Evolutionary conservation across 2,888 invertebrate genomes (phyloP).

Genomic region (Ommatoiulus sabulosus): DNA sequence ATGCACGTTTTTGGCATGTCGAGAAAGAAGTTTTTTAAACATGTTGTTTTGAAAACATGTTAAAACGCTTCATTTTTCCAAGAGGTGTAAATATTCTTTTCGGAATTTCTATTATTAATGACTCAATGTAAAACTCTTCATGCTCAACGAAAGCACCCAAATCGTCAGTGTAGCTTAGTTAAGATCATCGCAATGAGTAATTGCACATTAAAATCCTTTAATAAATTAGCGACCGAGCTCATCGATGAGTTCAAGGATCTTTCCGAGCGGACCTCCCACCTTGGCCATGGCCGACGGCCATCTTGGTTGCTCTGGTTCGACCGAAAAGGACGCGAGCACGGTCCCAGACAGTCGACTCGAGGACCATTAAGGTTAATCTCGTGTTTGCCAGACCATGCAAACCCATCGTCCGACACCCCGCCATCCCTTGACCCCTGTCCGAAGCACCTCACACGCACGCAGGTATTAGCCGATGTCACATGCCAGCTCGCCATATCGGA

Average conservation of each 20-base stretch:
- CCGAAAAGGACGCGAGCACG: neutral
- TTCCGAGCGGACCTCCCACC: neutral
- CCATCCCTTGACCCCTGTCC: slow-evolving; percentile 39
- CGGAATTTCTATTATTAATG: too few relatives aligned
- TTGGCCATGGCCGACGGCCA: neutral
- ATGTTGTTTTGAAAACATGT: too few relatives aligned
- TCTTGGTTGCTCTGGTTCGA: neutral
- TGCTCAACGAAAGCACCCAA: too few relatives aligned
- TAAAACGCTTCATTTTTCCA: too few relatives aligned
- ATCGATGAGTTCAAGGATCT: slow-evolving; percentile 10
- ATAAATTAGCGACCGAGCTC: neutral
- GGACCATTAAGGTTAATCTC: slow-evolving; percentile 6
- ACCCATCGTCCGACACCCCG: slow-evolving; percentile 25
- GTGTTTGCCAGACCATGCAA: slow-evolving; percentile 37
- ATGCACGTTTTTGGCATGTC: too few relatives aligned
- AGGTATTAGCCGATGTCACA: slow-evolving; percentile 35
- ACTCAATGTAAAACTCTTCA: too few relatives aligned
- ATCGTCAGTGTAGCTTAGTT: too few relatives aligned
- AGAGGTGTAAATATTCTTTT: too few relatives aligned
- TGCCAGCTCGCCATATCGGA: slow-evolving; percentile 8
- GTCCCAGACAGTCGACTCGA: neutral
- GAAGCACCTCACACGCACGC: too few relatives aligned
- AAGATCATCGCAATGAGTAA: neutral
- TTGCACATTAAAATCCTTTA: neutral
- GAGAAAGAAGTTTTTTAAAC: too few relatives aligned